A percentile compares a stretch with the other conserved stretches of the same genome.
These are phyloP conservation scores for Metridium senile DNA, from an alignment of 92 coral and sea anemone genomes.

Conservation along the genomic window DNA sequence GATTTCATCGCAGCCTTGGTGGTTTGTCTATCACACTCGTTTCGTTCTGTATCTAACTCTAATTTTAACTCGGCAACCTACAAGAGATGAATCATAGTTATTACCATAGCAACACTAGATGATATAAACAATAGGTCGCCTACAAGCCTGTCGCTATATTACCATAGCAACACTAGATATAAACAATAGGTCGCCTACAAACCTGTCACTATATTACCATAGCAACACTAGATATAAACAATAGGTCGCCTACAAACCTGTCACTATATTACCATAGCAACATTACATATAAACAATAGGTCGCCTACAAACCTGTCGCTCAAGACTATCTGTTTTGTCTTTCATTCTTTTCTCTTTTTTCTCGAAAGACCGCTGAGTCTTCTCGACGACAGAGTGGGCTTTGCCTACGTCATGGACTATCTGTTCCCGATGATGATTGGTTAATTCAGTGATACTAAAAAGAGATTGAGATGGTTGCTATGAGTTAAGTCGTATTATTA, in stretches of 20 bases:
- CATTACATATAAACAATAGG: too few relatives aligned
- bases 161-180: too few relatives aligned
- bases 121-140: too few relatives aligned
- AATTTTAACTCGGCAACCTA: slow-evolving; percentile 63
- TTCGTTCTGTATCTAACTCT: slow-evolving; percentile 65
- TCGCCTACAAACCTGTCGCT: slow-evolving; percentile 61
- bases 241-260: slow-evolving; percentile 54
- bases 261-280: too few relatives aligned
- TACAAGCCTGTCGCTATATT: too few relatives aligned
- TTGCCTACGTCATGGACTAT: slow-evolving; percentile 60
- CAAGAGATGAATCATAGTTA: not conserved
- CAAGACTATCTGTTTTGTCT: slow-evolving; percentile 64
- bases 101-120: too few relatives aligned
- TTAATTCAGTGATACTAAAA: slow-evolving; percentile 60
- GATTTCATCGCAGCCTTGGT: slow-evolving; percentile 68
- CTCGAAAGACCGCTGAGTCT: slow-evolving; percentile 73
- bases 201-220: too few relatives aligned
- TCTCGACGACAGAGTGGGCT: slow-evolving; percentile 70
- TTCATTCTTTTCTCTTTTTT: slow-evolving; percentile 70
- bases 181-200: too few relatives aligned
- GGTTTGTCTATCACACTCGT: slow-evolving; percentile 53
- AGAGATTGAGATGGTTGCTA: too few relatives aligned
- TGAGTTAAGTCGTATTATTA: not conserved
- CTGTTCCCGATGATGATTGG: slow-evolving; percentile 71
- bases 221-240: too few relatives aligned